phyloP scores from a whole-genome alignment of 2,113 vertebrate species.

The Zapus hudsonius region DNA sequence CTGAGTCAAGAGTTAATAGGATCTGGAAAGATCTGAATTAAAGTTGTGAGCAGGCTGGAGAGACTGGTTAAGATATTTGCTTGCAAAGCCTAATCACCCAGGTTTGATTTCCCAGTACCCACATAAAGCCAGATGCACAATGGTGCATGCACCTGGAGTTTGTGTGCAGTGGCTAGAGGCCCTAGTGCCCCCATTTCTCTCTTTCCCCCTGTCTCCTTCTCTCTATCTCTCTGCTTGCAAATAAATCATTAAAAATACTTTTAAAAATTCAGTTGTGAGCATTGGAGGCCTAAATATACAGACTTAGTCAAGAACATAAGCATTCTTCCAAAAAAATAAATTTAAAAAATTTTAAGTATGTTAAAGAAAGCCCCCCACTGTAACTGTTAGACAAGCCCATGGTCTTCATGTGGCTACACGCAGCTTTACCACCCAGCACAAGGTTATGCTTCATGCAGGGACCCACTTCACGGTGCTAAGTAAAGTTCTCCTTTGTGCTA shows the following conservation, averaged over 20 bases:
- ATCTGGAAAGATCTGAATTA: neutral
- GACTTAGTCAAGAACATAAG: neutral
- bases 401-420: neutral
- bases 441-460: fast-evolving
- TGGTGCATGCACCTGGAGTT: too few species aligned
- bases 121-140: too few species aligned
- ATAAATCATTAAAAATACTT: too few species aligned
- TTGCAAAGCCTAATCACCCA: too few species aligned
- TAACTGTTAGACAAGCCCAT: neutral
- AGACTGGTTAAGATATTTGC: too few species aligned
- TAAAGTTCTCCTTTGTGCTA: neutral
- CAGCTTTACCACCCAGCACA: neutral
- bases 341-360: neutral
- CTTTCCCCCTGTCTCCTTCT: too few species aligned
- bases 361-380: neutral
- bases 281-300: neutral
- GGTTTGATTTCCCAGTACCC: too few species aligned
- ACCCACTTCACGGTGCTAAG: neutral
- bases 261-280: neutral
- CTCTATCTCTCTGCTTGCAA: too few species aligned
- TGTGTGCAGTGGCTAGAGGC: too few species aligned
- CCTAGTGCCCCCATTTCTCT: too few species aligned
- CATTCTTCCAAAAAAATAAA: neutral
- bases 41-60: neutral
- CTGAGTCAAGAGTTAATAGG: neutral